A percentile compares a stretch with the other conserved stretches of the same genome.
These are phyloP conservation scores for Siderastrea siderea DNA, from an alignment of 92 coral and sea anemone genomes.

Conservation along the genomic window DNA sequence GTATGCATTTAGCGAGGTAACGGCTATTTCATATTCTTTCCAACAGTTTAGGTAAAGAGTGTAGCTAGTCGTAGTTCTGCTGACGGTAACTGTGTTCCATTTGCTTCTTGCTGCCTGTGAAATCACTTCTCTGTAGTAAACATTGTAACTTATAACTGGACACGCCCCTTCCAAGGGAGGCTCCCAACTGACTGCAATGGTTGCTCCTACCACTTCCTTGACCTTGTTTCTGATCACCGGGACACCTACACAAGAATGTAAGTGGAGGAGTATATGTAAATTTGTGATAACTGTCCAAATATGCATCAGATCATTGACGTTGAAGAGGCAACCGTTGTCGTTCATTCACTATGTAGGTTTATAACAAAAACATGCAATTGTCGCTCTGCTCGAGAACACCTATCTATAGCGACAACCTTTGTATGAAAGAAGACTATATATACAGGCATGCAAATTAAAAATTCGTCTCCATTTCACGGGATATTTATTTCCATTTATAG, in stretches of 20 bases:
- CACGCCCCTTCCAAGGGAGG: conserved; percentile 31
- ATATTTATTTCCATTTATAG: not conserved
- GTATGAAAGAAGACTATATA: no score
- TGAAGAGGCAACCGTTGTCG: no score
- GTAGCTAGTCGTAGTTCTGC: not conserved
- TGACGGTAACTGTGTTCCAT: not conserved
- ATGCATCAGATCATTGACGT: no score
- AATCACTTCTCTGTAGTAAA: conserved; percentile 17
- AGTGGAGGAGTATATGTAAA: no score
- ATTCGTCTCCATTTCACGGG: no score
- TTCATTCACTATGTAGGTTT: no score
- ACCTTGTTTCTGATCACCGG: not conserved
- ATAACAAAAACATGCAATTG: no score
- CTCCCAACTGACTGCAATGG: conserved; percentile 7
- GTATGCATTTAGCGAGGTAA: not conserved
- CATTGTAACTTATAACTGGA: not conserved
- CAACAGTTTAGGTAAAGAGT: conserved; percentile 16
- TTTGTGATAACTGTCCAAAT: no score
- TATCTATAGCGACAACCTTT: no score
- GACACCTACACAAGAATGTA: not conserved
- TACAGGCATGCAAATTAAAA: not conserved
- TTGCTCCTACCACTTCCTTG: not conserved
- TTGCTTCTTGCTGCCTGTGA: not conserved
- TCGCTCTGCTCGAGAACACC: no score
- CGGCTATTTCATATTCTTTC: conserved; percentile 3